These are phyloP conservation scores for Lampris megalopsis DNA, from an alignment of 2,113 vertebrate species.

Conservation along the genomic window DNA sequence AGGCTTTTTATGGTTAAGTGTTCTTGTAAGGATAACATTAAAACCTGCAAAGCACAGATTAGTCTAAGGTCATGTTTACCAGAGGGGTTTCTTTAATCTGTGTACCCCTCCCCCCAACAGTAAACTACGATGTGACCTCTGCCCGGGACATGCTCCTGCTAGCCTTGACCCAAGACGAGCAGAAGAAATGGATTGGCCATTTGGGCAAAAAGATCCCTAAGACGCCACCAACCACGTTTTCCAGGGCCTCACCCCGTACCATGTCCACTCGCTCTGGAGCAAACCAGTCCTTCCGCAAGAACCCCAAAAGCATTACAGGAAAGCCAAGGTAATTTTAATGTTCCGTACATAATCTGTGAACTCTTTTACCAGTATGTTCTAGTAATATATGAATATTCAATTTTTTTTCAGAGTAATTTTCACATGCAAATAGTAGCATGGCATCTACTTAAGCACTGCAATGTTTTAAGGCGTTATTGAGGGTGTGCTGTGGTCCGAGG, in stretches of 20 bases:
- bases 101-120: slow-evolving; percentile 64
- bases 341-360: neutral
- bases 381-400: neutral
- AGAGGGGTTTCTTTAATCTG: slow-evolving; percentile 1
- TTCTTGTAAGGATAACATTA: neutral
- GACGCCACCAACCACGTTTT: slow-evolving; percentile 92
- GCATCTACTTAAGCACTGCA: slow-evolving; percentile 7
- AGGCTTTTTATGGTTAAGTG: no score
- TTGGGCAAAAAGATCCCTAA: slow-evolving; percentile 99
- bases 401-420: slow-evolving; percentile 6
- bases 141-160: slow-evolving; percentile 96
- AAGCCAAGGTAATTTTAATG: slow-evolving; percentile 91
- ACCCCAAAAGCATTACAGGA: slow-evolving; percentile 92
- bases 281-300: slow-evolving; percentile 97
- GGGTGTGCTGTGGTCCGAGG: slow-evolving; percentile 49
- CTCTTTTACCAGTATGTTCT: neutral
- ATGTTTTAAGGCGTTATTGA: slow-evolving; percentile 46
- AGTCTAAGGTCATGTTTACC: neutral
- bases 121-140: slow-evolving; percentile 97
- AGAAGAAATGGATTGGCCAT: slow-evolving; percentile 99
- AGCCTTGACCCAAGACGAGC: slow-evolving; percentile 96
- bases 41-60: neutral
- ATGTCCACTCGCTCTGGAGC: slow-evolving; percentile 93
- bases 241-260: slow-evolving; percentile 92
- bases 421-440: slow-evolving; percentile 12